These are phyloP conservation scores for Seriola rivoliana DNA, from an alignment of 2,113 vertebrate species.

Conservation along the genomic window DNA sequence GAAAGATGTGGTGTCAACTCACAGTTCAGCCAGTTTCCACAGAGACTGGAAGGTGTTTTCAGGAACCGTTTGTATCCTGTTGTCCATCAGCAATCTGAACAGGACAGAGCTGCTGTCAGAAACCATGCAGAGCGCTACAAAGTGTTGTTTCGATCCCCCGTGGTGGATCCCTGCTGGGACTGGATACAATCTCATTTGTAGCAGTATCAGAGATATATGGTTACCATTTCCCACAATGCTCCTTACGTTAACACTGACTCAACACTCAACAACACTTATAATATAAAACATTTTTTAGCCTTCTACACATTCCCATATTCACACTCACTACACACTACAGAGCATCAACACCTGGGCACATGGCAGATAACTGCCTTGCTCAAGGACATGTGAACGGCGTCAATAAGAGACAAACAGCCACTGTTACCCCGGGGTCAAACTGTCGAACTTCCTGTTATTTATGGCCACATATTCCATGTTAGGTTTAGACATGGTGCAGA, in stretches of 20 bases:
- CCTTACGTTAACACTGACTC: neutral
- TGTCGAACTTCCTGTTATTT: neutral
- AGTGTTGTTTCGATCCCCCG: neutral
- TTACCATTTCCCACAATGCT: neutral
- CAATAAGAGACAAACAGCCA: neutral
- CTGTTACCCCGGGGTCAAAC: neutral
- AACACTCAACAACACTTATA: neutral
- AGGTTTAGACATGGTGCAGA: neutral
- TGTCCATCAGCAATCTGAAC: slow-evolving; percentile 84
- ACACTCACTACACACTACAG: too few relatives aligned
- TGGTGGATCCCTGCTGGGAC: neutral
- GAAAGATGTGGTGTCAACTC: slow-evolving; percentile 52
- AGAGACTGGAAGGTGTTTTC: slow-evolving; percentile 88
- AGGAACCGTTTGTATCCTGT: slow-evolving; percentile 84
- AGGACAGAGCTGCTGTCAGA: slow-evolving; percentile 45
- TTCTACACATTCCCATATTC: too few relatives aligned
- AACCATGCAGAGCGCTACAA: neutral
- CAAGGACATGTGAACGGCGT: neutral
- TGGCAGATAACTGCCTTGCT: neutral
- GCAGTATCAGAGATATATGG: neutral
- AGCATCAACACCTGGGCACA: too few relatives aligned
- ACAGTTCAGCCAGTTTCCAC: slow-evolving; percentile 84
- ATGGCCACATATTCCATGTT: neutral
- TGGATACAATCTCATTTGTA: neutral
- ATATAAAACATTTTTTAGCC: neutral